Percentiles rank a stretch among this genome's conserved stretches.
These are phyloP conservation scores for Onychorhynchus coronatus DNA, from an alignment of 2,113 vertebrate genomes.

Conservation along the genomic window DNA sequence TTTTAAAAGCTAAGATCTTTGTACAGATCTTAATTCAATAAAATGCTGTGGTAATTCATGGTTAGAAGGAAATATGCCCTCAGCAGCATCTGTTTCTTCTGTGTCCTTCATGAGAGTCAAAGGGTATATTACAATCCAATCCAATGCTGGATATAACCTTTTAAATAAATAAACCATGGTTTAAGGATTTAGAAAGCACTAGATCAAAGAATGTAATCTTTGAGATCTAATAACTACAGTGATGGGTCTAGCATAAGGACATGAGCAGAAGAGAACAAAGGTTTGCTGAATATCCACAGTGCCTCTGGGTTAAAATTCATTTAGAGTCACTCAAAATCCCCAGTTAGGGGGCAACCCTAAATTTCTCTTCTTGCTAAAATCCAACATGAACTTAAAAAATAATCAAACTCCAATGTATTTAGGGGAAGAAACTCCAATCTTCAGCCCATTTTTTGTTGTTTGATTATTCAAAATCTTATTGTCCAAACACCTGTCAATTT, in stretches of 20 bases:
- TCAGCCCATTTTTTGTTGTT: not conserved
- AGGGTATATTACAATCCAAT: constrained; percentile 58
- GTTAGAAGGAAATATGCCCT: not conserved
- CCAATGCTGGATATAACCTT: constrained; percentile 58
- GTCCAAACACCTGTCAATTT: not conserved
- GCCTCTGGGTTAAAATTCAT: constrained; percentile 6
- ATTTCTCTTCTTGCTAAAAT: constrained; percentile 8
- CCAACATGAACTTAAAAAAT: not conserved
- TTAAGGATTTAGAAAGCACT: constrained; percentile 65
- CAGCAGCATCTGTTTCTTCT: constrained; percentile 9
- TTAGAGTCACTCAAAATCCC: not conserved
- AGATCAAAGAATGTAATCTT: constrained; percentile 64
- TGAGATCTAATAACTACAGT: constrained; percentile 57
- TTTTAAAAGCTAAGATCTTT: constrained; percentile 16
- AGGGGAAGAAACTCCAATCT: not conserved
- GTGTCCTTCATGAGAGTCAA: constrained; percentile 64
- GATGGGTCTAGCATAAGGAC: constrained; percentile 43
- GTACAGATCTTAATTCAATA: constrained; percentile 28
- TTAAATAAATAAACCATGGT: constrained; percentile 63
- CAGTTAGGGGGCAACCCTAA: not conserved
- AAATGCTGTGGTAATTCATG: constrained; percentile 21
- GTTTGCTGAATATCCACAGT: not conserved
- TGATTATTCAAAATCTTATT: not conserved
- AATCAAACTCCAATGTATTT: not conserved
- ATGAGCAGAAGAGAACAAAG: constrained; percentile 38